Percentiles rank a stretch among this genome's conserved stretches.
phyloP scores from a whole-genome alignment of 2,888 invertebrate species.

The Osedax frankpressi region DNA sequence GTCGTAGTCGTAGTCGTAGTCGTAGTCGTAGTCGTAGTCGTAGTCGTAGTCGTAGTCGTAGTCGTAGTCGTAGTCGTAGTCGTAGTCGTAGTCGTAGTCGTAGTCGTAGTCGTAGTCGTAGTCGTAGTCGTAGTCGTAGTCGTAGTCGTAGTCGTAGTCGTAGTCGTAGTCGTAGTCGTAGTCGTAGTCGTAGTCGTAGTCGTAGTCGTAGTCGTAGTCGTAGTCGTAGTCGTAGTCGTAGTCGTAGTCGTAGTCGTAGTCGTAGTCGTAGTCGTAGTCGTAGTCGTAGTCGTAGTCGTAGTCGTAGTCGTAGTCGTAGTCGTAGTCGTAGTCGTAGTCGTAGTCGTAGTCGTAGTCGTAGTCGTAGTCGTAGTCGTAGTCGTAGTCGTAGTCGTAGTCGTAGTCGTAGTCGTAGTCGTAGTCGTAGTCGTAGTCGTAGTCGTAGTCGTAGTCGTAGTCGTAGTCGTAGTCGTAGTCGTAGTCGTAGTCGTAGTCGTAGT shows the following conservation, averaged over 20 bases:
- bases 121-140: background rate
- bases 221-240: constrained; percentile 11
- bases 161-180: background rate
- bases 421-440: background rate
- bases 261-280: constrained; percentile 14
- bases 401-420: background rate
- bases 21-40: background rate
- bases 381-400: background rate
- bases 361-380: background rate
- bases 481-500: background rate
- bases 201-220: background rate
- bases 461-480: background rate
- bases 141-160: background rate
- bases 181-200: background rate
- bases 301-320: background rate
- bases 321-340: background rate
- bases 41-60: background rate
- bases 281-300: constrained; percentile 9
- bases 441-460: background rate
- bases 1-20: background rate
- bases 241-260: constrained; percentile 11
- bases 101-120: background rate
- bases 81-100: background rate
- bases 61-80: background rate
- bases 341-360: background rate